Base-by-base conservation (phyloP, 2,888 invertebrate genomes). In the Pantelozetes paolii region DNA sequence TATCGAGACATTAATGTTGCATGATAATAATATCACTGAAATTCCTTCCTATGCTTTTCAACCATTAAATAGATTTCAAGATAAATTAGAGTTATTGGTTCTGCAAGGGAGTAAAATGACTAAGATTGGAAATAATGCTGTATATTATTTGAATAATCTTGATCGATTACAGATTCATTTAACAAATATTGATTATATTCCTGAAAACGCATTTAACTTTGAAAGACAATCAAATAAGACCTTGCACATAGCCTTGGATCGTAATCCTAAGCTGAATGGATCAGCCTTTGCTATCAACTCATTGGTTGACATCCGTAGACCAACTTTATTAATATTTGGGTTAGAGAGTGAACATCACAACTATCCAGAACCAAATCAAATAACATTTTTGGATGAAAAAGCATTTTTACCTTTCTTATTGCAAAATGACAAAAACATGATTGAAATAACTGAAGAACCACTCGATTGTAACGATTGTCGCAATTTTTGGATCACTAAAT, bases 11-110 rank as follows among this genome's bases (percentile, higher is more conserved):
- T 28, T 59, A 6, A 3, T 1, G 5, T 20, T 59, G 2, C 1
- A 18, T 6, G 8, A 11, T 28, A 59, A 11, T 30, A 18, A 28
- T 30, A 6, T 59, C 5, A 26, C 28, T 28, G 59, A 59, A 59
- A 59, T 59, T 5, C 59, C 59, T 59, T 59, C 59, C 9, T 18
- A 59, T 6, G 59, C 59, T 18, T 62, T 62, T 11, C 30, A 32
- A 62, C 62, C 62, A 62, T 13, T 62, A 3, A 62, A 62, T 62
- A 32, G 62, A 32, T 62, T 32, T 62, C 62, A 62, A 28, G 32
- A 32, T 1, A 30, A 32, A 1, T 18, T 62, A 32, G 32, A 32
- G n/a, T n/a, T n/a, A n/a, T n/a, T n/a, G 18, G 2, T 3, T 11
- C 20, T 62, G 36, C 3, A 13, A n/a, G 32, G 28, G 23, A 13